Conservation (phyloP, 2,888 invertebrate species). For the Sphaerophoria rueppellii region DNA sequence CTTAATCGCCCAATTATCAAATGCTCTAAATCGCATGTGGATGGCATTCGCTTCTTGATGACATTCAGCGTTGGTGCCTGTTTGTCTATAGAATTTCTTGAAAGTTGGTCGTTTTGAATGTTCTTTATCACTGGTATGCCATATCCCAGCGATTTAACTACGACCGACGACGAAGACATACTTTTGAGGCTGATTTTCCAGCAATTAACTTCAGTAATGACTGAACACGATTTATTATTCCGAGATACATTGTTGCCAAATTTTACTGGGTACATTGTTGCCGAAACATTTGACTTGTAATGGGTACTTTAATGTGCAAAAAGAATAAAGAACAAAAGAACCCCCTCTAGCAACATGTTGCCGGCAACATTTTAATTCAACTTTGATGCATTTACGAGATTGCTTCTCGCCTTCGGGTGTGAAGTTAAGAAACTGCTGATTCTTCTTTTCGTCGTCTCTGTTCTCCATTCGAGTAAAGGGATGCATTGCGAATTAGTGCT, state of each 20-base stretch:
- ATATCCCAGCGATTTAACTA: not conserved
- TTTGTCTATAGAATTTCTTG: conserved; percentile 1
- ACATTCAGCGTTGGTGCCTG: conserved; percentile 9
- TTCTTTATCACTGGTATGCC: not conserved
- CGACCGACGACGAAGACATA: not conserved
- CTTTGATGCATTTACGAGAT: conserved; percentile 45
- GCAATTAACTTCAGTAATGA: conserved; percentile 70
- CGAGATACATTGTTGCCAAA: not conserved
- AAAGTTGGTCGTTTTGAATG: conserved; percentile 34
- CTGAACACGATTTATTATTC: conserved; percentile 53
- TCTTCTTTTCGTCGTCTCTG: conserved; percentile 18
- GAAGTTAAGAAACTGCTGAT: conserved; percentile 29
- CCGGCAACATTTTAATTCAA: conserved; percentile 43
- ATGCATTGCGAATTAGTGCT: conserved; percentile 39
- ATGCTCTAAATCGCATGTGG: conserved; percentile 5
- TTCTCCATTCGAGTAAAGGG: conserved; percentile 22
- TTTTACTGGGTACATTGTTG: not conserved
- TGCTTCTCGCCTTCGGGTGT: conserved; percentile 8
- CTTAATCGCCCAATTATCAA: conserved; percentile 64
- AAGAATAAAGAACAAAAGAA: not conserved
- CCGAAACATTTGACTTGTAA: not conserved
- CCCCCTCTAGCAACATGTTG: conserved; percentile 23
- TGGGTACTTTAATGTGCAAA: not conserved
- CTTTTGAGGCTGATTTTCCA: conserved; percentile 66
- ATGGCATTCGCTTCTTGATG: too few relatives aligned